Base-by-base conservation (phyloP, 2,797 vertebrate species). In the Chrysolophus pictus region DNA sequence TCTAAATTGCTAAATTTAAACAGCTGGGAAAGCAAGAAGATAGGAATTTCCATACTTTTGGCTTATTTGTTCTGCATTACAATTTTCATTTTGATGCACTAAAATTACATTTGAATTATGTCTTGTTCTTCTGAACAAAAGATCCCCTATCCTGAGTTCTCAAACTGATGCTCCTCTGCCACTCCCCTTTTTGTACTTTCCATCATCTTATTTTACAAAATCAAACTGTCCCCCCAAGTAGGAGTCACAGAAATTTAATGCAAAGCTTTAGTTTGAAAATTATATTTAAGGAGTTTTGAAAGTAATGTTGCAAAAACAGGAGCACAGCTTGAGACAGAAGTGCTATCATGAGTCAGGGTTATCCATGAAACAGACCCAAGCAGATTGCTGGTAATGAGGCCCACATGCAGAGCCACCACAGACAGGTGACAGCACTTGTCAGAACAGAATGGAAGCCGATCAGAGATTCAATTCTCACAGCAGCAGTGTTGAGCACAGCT, bases 371-470 rank as follows among this genome's bases (percentile, higher is more conserved):
- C 33, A 77, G 59, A 47, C 10, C 37, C 28, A 58, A 28, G 28
- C 28, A 69, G 31, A 31, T 42, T 24, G 44, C 46, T 39, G 31
- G 18, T 65, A 72, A 74, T 14, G 31, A 87, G 51, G 14, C 23
- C 6, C 0, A 0, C 17, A 49, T 19, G 14, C 1, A 0, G 59
- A 71, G 6, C 8, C 1, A 1, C 33, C 0, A 0, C 17, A 46
- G 33, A 29, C 6, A 46, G 37, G 11, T 0, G 4, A 37, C 0
- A 0, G 10, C 1, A 3, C 86, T 90, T 84, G 29, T n/a, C 60
- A 56, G 59, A n/a, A 49, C 2, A 1, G 10, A 2, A 3, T 44
- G 24, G 49, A 69, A 88, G 28, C 11, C 0, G 0, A 35, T 33
- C 42, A 33, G 33, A 31, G 11, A 10, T 83, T 46, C 60, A n/a